Conservation (phyloP, 2,797 vertebrate species). For the Poecilia wingei region DNA sequence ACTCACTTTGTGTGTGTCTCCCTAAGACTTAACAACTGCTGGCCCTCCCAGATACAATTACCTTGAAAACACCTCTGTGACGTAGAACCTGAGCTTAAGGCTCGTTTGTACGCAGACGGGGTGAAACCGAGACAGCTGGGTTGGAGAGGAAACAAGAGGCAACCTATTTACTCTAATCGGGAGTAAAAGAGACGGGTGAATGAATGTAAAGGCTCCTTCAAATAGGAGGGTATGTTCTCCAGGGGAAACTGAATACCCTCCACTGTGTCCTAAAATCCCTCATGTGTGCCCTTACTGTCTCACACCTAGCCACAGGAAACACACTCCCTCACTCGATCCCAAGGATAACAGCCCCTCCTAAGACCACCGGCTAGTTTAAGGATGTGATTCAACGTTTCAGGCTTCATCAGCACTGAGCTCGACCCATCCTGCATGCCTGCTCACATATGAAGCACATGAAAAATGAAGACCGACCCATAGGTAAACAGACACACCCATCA, state of each 20-base stretch:
- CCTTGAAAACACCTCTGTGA: constrained; percentile 10
- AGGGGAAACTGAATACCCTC: constrained; percentile 60
- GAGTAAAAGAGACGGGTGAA: constrained; percentile 15
- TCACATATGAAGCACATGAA: constrained; percentile 5
- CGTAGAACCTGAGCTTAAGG: constrained; percentile 21
- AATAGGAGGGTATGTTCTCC: constrained; percentile 55
- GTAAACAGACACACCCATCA: constrained; percentile 7
- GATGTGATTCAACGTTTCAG: constrained; percentile 36
- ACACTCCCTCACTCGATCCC: constrained; percentile 30
- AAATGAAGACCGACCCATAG: not conserved
- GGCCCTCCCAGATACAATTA: constrained; percentile 7
- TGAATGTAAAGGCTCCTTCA: constrained; percentile 44
- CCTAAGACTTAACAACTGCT: constrained; percentile 1
- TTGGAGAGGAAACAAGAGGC: constrained; percentile 42
- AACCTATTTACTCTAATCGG: constrained; percentile 31
- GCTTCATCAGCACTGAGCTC: constrained; percentile 32
- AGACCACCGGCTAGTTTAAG: constrained; percentile 58
- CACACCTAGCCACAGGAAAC: constrained; percentile 54
- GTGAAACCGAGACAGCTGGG: constrained; percentile 36
- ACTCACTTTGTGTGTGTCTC: not conserved
- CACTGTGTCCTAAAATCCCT: constrained; percentile 57
- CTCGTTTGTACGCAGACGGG: constrained; percentile 20
- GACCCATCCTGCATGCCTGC: not conserved
- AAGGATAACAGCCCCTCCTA: constrained; percentile 65
- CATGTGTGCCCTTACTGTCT: constrained; percentile 54